These are phyloP conservation scores for Toxotes lorentzi DNA, from an alignment of 2,797 vertebrate species.

Conservation along the genomic window DNA sequence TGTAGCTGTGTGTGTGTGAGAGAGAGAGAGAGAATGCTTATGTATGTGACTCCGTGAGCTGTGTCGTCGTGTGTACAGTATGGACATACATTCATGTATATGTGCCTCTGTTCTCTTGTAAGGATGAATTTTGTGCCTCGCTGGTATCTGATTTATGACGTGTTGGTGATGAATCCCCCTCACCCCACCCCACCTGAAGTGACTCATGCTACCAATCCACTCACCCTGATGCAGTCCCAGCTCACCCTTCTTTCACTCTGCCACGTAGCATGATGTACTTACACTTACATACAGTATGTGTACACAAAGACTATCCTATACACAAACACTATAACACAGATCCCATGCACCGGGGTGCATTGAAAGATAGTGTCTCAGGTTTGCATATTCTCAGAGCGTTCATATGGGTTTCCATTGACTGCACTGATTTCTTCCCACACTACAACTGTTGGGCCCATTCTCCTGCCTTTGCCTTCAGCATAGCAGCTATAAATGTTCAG, in stretches of 20 bases:
- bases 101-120: conserved; percentile 1
- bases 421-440: background rate
- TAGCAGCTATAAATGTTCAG: background rate
- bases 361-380: background rate
- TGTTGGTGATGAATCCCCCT: conserved; percentile 28
- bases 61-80: background rate
- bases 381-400: background rate
- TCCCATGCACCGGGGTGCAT: background rate
- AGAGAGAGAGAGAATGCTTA: background rate
- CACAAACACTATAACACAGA: background rate
- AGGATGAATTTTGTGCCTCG: background rate
- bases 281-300: background rate
- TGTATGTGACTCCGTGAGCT: conserved; percentile 3
- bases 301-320: background rate
- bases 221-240: conserved; percentile 32
- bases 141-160: conserved; percentile 20
- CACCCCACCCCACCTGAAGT: background rate
- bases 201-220: conserved; percentile 41
- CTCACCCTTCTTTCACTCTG: conserved; percentile 32
- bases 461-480: background rate
- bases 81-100: background rate
- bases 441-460: too few relatives aligned
- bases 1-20: conserved; percentile 9
- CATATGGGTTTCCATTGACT: background rate
- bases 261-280: conserved; percentile 2